Evolutionary conservation across 2,888 invertebrate genomes (phyloP).

Genomic region (Dilophus febrilis): DNA sequence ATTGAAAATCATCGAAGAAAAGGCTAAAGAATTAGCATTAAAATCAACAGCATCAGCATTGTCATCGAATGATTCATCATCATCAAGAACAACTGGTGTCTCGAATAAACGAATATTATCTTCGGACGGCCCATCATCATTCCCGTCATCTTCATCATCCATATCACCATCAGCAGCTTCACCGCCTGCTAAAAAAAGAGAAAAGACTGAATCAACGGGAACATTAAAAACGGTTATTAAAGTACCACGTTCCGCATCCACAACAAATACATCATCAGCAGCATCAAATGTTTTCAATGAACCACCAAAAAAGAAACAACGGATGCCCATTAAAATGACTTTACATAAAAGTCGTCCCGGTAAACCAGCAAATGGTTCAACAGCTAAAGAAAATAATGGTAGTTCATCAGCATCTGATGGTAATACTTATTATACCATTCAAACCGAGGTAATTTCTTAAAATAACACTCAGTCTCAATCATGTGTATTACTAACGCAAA

Average conservation of each 20-base stretch:
- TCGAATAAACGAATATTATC: background rate
- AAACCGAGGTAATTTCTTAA: conserved; percentile 49
- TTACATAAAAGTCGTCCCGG: conserved; percentile 48
- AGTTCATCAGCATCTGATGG: conserved; percentile 18
- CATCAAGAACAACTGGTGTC: background rate
- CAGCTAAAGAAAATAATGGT: conserved; percentile 19
- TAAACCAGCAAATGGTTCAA: conserved; percentile 33
- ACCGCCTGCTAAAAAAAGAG: conserved; percentile 6
- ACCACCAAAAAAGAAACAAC: conserved; percentile 37
- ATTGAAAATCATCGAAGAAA: too few relatives aligned
- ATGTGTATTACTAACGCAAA: too few relatives aligned
- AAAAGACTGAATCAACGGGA: conserved; percentile 45
- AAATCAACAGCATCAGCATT: background rate
- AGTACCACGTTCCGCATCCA: conserved; percentile 35
- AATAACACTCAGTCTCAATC: too few relatives aligned
- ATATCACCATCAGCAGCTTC: conserved; percentile 3
- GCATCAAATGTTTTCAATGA: conserved; percentile 14
- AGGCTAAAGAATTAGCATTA: too few relatives aligned
- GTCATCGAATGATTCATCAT: conserved; percentile 1
- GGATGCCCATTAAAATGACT: conserved; percentile 61
- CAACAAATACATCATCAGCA: background rate
- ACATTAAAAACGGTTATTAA: conserved; percentile 74
- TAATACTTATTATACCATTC: conserved; percentile 49
- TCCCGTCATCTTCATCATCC: conserved; percentile 1
- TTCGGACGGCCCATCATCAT: conserved; percentile 3